Percentiles rank a stretch among this genome's conserved stretches.
Evolutionary conservation across 2,888 invertebrate species (phyloP).

Genomic region (Ormyrus nitidulus): DNA sequence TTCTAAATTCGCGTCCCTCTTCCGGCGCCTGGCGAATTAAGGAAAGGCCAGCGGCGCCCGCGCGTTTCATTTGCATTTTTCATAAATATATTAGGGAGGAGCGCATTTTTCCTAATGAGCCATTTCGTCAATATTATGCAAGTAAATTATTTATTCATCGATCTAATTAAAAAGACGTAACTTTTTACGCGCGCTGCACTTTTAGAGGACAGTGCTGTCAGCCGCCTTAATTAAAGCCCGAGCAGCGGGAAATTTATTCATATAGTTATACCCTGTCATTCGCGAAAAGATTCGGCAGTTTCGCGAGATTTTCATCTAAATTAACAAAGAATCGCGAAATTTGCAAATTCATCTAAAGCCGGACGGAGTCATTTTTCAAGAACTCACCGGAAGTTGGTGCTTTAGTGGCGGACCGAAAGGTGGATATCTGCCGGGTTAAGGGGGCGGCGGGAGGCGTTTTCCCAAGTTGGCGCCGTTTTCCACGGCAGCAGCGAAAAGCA

Average conservation of each 20-base stretch:
- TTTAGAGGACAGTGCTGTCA: slow-evolving; percentile 20
- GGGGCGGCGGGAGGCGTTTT: slow-evolving; percentile 57
- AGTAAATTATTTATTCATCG: slow-evolving; percentile 48
- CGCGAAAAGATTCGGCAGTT: slow-evolving; percentile 38
- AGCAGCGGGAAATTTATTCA: slow-evolving; percentile 43
- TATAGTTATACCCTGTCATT: slow-evolving; percentile 41
- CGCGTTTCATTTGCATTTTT: neutral
- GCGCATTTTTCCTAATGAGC: neutral
- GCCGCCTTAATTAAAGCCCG: slow-evolving; percentile 40
- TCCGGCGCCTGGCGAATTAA: no score
- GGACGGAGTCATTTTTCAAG: slow-evolving; percentile 44
- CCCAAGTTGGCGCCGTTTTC: slow-evolving; percentile 65
- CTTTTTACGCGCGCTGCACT: neutral
- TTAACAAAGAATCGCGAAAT: slow-evolving; percentile 52
- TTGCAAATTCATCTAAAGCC: slow-evolving; percentile 48
- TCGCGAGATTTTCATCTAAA: slow-evolving; percentile 50
- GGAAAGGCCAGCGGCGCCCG: neutral
- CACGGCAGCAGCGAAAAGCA: slow-evolving; percentile 66
- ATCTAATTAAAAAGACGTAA: slow-evolving; percentile 42
- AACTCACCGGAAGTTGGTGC: slow-evolving; percentile 47
- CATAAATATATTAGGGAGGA: neutral
- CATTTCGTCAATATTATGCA: slow-evolving; percentile 7
- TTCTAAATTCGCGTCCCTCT: neutral
- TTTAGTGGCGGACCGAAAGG: slow-evolving; percentile 41
- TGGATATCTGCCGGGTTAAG: slow-evolving; percentile 14